Percentiles rank a stretch among this genome's conserved stretches.
Evolutionary conservation across 2,797 vertebrate genomes (phyloP).

Genomic region (Fratercula arctica): DNA sequence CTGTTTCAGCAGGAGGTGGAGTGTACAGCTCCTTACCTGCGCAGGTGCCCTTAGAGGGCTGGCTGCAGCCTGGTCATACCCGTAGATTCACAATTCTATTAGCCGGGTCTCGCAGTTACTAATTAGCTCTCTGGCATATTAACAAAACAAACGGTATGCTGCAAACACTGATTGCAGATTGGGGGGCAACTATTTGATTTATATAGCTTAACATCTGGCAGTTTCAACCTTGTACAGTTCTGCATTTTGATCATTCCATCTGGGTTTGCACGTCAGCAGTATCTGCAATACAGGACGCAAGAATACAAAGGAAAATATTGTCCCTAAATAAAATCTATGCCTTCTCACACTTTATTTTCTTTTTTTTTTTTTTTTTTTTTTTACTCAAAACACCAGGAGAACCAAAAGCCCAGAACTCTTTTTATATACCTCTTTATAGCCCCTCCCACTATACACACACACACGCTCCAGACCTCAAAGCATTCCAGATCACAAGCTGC

Average conservation of each 20-base stretch:
- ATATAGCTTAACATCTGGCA: slow-evolving; percentile 46
- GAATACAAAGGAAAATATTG: slow-evolving; percentile 14
- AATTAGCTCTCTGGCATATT: slow-evolving; percentile 9
- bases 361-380: slow-evolving; percentile 38
- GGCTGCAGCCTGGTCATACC: background rate
- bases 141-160: background rate
- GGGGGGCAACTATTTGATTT: slow-evolving; percentile 56
- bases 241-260: slow-evolving; percentile 52
- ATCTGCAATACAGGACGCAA: slow-evolving; percentile 35
- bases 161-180: slow-evolving; percentile 39
- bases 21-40: fast-evolving
- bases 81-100: background rate
- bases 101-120: background rate
- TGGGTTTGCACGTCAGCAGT: slow-evolving; percentile 53
- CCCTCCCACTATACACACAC: background rate
- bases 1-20: background rate
- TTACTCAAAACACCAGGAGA: slow-evolving; percentile 28
- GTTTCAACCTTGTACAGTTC: slow-evolving; percentile 33
- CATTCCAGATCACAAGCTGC: background rate
- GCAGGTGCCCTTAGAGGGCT: background rate
- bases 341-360: slow-evolving; percentile 10
- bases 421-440: background rate
- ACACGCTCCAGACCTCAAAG: background rate
- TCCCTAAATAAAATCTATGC: slow-evolving; percentile 45
- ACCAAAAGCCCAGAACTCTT: background rate